A percentile compares a stretch with the other conserved stretches of the same genome.
Conservation (phyloP, 2,113 vertebrate species). For the Festucalex cinctus region DNA sequence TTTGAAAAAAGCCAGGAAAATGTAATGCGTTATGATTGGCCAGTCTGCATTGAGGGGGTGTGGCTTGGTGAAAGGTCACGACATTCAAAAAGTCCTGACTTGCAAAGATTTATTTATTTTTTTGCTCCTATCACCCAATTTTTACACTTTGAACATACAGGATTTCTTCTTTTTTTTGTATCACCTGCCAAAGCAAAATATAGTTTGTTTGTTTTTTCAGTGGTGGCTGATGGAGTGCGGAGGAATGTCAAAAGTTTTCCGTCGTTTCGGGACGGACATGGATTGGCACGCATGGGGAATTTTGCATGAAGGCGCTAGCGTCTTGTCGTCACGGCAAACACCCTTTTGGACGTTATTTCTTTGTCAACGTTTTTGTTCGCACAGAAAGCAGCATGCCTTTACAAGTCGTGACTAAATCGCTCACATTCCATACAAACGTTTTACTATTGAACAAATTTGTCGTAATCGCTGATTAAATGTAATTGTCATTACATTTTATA, state of each 20-base stretch:
- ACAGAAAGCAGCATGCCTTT: constrained; percentile 40
- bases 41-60: background rate
- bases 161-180: constrained; percentile 10
- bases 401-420: constrained; percentile 18
- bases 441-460: background rate
- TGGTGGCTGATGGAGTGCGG: constrained; percentile 19
- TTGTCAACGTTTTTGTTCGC: constrained; percentile 30
- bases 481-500: background rate
- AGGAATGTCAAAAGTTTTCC: constrained; percentile 45
- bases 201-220: constrained; percentile 14
- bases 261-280: constrained; percentile 25
- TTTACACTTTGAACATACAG: no score
- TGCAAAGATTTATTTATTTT: no score
- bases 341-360: constrained; percentile 26
- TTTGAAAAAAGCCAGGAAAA: background rate
- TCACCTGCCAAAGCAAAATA: constrained; percentile 41
- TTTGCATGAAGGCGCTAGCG: constrained; percentile 32
- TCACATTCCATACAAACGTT: background rate
- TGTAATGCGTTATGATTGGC: background rate
- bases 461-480: background rate
- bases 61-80: background rate
- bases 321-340: constrained; percentile 29
- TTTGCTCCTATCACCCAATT: no score
- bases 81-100: background rate
- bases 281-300: constrained; percentile 18